Base-by-base conservation (phyloP, 2,113 vertebrate genomes). In the Phycodurus eques region DNA sequence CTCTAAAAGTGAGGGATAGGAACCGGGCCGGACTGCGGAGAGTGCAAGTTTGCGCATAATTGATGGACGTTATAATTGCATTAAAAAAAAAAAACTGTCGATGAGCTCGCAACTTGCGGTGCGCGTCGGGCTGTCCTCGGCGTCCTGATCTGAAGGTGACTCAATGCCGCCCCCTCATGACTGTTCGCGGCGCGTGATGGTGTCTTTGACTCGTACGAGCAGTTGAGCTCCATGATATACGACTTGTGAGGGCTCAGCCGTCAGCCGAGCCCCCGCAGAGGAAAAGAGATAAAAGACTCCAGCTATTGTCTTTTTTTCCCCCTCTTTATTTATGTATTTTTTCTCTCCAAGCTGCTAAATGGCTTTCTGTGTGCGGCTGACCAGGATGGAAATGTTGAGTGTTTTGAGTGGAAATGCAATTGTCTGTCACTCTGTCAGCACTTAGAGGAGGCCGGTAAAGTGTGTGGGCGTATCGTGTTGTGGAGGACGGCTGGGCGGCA, bases 211-310 rank as follows among this genome's bases (percentile, higher is more conserved):
- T 85, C 33, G 10, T 72, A 77, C 74, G 68, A 49, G 67, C 61
- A 51, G 77, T 80, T 77, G 76, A 78, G 57, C 83, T 75, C 71
- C 78, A 80, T 90, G 88, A 90, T 89, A 68, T 90, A 90, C 83
- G 73, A 35, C 56, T 22, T 43, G 61, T 72, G 70, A 72, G 71
- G 79, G 72, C 88, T 88, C 84, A 88, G 88, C 88, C 81, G 68
- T 86, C 81, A 77, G 77, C 77, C 83, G 72, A 71, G 64, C 77
- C 70, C 39, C 42, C 53, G 72, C 80, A 77, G 75, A 75, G 73
- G 73, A 79, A 39, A 71, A 70, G 71, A 83, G 85, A 90, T 85
- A 81, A 84, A 89, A 80, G 83, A 87, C 78, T 79, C 57, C 44
- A 75, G 79, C 84, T 66, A 76, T 87, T 81, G 84, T 81, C 72